phyloP scores from a whole-genome alignment of 2,113 vertebrate species.

The Daubentonia madagascariensis region DNA sequence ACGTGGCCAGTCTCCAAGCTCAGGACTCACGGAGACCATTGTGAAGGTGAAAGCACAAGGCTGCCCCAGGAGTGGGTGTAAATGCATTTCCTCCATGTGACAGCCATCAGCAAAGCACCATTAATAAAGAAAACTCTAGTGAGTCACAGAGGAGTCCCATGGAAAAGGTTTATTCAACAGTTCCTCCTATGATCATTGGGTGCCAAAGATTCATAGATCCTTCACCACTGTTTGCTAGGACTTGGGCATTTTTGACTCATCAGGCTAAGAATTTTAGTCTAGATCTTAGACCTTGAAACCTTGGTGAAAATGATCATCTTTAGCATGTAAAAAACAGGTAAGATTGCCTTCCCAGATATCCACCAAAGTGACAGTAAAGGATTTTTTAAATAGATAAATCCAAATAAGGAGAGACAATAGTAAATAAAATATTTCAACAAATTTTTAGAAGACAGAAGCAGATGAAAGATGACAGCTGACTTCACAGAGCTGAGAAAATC shows the following conservation, averaged over 20 bases:
- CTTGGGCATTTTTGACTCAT: not conserved
- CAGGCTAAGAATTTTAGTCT: slow-evolving; percentile 60
- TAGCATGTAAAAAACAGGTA: slow-evolving; percentile 75
- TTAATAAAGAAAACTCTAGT: not conserved
- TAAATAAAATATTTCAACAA: not conserved
- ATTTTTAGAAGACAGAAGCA: not conserved
- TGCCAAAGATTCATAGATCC: slow-evolving; percentile 30
- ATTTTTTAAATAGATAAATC: not conserved
- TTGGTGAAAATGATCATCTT: not conserved
- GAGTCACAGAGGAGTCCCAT: not conserved
- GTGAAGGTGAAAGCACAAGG: slow-evolving; percentile 42
- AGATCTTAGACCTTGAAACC: slow-evolving; percentile 45
- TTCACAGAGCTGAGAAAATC: not conserved
- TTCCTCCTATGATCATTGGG: slow-evolving; percentile 16
- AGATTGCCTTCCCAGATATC: not conserved
- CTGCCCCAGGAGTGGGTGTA: slow-evolving; percentile 7
- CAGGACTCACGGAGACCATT: slow-evolving; percentile 3
- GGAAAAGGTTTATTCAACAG: not conserved
- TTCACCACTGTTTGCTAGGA: not conserved
- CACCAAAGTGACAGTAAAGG: not conserved
- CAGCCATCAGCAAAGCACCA: not conserved
- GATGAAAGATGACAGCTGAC: not conserved
- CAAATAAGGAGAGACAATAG: not conserved
- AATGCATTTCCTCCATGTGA: not conserved
- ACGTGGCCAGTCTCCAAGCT: slow-evolving; percentile 46